Conservation (phyloP, 2,888 invertebrate species). For the Apodemia duryi region DNA sequence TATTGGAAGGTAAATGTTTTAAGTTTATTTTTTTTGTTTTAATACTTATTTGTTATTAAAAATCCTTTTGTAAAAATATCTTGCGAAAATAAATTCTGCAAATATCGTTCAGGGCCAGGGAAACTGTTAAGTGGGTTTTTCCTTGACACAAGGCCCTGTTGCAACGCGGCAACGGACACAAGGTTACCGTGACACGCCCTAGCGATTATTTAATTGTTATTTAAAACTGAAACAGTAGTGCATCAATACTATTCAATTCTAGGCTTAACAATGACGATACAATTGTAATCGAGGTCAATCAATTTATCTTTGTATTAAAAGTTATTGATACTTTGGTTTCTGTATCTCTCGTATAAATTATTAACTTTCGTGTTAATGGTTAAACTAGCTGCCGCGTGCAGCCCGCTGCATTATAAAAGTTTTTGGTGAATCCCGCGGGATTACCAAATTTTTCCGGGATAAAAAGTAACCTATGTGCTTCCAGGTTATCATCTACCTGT, state of each 20-base stretch:
- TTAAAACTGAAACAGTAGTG: constrained; percentile 54
- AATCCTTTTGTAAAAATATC: constrained; percentile 20
- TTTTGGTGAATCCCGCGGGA: too few species aligned
- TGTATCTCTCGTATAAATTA: not conserved
- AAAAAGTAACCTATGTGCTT: too few species aligned
- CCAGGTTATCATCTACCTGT: too few species aligned
- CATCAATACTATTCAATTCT: constrained; percentile 21
- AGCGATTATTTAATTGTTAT: constrained; percentile 76
- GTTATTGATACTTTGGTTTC: not conserved
- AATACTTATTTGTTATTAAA: not conserved
- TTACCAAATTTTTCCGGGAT: too few species aligned
- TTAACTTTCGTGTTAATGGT: not conserved
- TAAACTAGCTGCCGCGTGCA: not conserved
- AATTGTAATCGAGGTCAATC: not conserved
- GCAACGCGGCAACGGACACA: constrained; percentile 73
- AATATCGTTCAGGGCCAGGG: constrained; percentile 61
- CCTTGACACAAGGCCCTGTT: constrained; percentile 76
- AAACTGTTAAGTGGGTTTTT: constrained; percentile 74
- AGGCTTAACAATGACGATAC: constrained; percentile 19
- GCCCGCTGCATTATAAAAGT: too few species aligned
- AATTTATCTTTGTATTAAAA: not conserved
- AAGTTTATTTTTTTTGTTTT: not conserved
- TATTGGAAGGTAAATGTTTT: not conserved
- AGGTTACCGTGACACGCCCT: constrained; percentile 75
- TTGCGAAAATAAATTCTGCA: constrained; percentile 29